Conservation (phyloP, 2,888 invertebrate species). For the Ormyrus pomaceus region DNA sequence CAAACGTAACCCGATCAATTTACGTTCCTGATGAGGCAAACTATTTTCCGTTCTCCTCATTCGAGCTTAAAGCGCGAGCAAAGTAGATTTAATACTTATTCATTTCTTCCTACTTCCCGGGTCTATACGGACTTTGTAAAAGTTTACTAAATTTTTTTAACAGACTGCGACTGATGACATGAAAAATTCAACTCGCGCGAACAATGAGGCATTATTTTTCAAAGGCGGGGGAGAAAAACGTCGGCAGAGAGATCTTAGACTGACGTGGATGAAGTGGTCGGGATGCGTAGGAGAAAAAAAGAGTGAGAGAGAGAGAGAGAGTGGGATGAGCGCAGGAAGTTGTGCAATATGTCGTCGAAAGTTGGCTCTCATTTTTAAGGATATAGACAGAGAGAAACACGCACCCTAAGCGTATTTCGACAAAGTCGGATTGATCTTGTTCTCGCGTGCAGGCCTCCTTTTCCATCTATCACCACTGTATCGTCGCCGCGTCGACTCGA, state of each 20-base stretch:
- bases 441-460: conserved; percentile 9
- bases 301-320: background rate
- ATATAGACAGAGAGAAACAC: conserved; percentile 11
- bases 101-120: no score
- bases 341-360: conserved; percentile 47
- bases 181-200: conserved; percentile 18
- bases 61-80: no score
- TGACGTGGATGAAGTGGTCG: conserved; percentile 66
- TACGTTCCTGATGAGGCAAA: no score
- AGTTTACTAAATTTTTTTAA: background rate
- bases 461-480: conserved; percentile 48
- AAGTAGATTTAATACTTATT: no score
- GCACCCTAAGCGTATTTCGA: conserved; percentile 31
- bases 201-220: conserved; percentile 42
- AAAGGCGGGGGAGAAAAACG: background rate
- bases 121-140: no score
- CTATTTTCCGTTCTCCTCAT: no score
- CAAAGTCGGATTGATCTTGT: conserved; percentile 47
- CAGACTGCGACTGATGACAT: conserved; percentile 28
- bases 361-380: conserved; percentile 45
- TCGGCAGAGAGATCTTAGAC: conserved; percentile 41
- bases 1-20: no score
- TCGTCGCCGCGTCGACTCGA: conserved; percentile 18
- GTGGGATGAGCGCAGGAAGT: conserved; percentile 21
- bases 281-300: background rate